Conservation (phyloP, 1,140 invertebrate genomes). For the Dreissena rostriformis region DNA sequence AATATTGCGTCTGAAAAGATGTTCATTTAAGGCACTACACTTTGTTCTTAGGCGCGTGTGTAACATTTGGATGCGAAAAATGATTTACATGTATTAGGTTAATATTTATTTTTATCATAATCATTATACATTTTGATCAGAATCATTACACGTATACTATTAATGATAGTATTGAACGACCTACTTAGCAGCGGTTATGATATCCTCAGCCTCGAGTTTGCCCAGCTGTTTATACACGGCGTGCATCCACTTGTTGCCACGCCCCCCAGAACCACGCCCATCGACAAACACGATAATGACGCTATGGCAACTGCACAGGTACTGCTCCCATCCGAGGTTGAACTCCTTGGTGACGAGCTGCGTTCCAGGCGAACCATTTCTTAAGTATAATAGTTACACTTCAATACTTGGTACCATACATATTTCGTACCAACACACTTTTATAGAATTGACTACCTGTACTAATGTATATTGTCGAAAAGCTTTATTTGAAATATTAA, state of each 20-base stretch:
- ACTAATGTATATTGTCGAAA: no score
- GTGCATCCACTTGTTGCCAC: constrained; percentile 92
- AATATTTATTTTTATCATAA: no score
- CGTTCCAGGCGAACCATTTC: constrained; percentile 93
- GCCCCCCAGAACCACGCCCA: constrained; percentile 91
- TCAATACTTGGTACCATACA: no score
- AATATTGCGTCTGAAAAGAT: no score
- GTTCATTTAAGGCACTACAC: no score
- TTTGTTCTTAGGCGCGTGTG: no score
- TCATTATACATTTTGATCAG: no score
- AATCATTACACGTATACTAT: no score
- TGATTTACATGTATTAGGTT: no score
- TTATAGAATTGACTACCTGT: background rate
- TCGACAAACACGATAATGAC: constrained; percentile 94
- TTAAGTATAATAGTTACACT: background rate
- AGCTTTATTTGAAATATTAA: no score
- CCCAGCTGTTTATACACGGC: constrained; percentile 92
- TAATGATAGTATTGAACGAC: no score
- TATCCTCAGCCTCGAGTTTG: constrained; percentile 93
- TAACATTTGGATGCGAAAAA: no score
- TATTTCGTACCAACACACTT: background rate
- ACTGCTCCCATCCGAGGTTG: constrained; percentile 92
- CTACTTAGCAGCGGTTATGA: constrained; percentile 95
- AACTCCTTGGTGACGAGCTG: constrained; percentile 94
- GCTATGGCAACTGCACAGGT: constrained; percentile 90